phyloP scores from a whole-genome alignment of 1,140 invertebrate genomes.

The Phymastichus coffea region DNA sequence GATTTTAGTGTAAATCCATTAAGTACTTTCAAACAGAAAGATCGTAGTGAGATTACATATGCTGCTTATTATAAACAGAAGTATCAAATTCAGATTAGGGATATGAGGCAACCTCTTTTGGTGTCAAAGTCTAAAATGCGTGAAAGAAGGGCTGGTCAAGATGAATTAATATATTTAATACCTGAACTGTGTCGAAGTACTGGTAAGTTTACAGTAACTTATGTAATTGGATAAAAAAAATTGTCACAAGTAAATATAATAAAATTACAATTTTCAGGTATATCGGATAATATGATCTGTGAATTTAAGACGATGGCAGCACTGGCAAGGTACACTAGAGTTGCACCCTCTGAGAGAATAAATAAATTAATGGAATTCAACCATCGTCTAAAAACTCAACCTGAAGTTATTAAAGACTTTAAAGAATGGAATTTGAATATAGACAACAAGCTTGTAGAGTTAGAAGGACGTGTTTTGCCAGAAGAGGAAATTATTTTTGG shows the following conservation, averaged over 20 bases:
- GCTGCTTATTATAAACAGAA: constrained; percentile 79
- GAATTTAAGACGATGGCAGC: neutral
- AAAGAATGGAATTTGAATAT: neutral
- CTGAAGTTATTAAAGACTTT: neutral
- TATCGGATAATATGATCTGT: neutral
- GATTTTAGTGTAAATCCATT: constrained; percentile 69
- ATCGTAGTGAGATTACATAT: constrained; percentile 64
- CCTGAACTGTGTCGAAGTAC: constrained; percentile 75
- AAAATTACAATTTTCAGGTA: too few species aligned
- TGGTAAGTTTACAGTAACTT: constrained; percentile 55
- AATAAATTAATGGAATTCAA: neutral
- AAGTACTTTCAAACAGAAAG: constrained; percentile 66
- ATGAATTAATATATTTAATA: constrained; percentile 66
- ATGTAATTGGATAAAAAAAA: too few species aligned
- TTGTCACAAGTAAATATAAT: neutral
- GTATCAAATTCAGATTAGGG: constrained; percentile 63
- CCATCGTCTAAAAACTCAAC: neutral
- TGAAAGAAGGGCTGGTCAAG: constrained; percentile 63
- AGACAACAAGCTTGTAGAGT: neutral
- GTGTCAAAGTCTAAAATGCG: constrained; percentile 62
- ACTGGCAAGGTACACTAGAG: neutral
- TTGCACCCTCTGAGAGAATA: neutral
- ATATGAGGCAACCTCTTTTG: constrained; percentile 64
- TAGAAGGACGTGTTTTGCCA: neutral
- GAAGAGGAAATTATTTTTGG: neutral